Base-by-base conservation (phyloP, 2,888 invertebrate genomes). In the Phyto melanocephala region DNA sequence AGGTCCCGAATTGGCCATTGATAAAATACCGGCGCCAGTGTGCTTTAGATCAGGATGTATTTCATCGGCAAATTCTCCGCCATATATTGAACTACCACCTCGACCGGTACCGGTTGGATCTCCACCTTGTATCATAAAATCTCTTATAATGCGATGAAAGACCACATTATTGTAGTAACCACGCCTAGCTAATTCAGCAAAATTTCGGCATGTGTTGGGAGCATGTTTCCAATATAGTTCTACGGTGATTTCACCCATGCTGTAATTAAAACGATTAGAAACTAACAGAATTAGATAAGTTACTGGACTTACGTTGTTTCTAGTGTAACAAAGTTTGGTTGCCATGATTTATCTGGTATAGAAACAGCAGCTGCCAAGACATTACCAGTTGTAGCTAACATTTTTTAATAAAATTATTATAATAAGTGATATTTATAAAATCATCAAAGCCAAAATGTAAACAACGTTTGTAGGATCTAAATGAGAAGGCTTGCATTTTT, bases 161-260 rank as follows among this genome's bases (percentile, higher is more conserved):
- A 97, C 95, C 3, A 98, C 97, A 84, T 96, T 96, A 91, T 98
- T 98, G 90, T 98, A 99, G 91, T 99, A 99, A 20, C 98, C 98
- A 87, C 99, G 93, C 79, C 98, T 92, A 0, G 96, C 93, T 28
- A 99, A 92, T 91, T 99, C 99, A 79, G 98, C 98, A 92, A 99
- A 99, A 90, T 99, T 99, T 88, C 97, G 93, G 87, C 99, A 99
- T 0, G 99, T 99, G 86, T 95, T 94, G n/a, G 99, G 99, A 0
- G 99, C 95, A 90, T 99, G 99, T 90, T 97, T 97, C 99, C 99
- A 99, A 89, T 99, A 99, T 84, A 99, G 92, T 91, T 99, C 99
- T 62, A 99, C 92, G 0, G 94, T 93, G 63, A 99, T 93, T 87
- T 95, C 95, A 0, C 99, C 99, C 98, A 99, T 98, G 56, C 97